phyloP scores from a whole-genome alignment of 1,140 invertebrate species.

The Zaprionus gabonicus region DNA sequence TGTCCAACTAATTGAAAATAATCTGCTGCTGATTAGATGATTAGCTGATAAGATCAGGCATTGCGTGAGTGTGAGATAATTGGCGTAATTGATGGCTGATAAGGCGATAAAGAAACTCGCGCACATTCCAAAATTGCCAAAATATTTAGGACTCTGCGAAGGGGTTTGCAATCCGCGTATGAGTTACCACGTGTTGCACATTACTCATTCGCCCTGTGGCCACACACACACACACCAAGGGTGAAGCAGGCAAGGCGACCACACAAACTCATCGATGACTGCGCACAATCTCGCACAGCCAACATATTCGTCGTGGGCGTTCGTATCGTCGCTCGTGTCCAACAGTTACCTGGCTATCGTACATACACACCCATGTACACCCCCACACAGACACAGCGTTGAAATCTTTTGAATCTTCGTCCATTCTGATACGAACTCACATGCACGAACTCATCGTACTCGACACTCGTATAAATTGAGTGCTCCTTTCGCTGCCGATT shows the following conservation, averaged over 20 bases:
- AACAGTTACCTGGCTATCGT: constrained; percentile 6
- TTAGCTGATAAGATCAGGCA: constrained; percentile 61
- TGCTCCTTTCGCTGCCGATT: constrained; percentile 64
- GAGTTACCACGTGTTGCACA: constrained; percentile 70
- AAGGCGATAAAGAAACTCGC: constrained; percentile 31
- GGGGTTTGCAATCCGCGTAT: not conserved
- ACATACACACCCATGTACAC: not conserved
- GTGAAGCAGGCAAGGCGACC: constrained; percentile 30
- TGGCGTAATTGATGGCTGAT: constrained; percentile 74
- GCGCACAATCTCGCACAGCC: constrained; percentile 63
- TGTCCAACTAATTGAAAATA: constrained; percentile 73
- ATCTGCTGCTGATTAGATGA: constrained; percentile 68
- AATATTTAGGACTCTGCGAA: not conserved
- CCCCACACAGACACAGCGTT: constrained; percentile 32
- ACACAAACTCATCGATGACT: constrained; percentile 63
- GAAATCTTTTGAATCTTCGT: constrained; percentile 79
- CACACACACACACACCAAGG: not conserved
- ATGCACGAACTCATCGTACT: constrained; percentile 29
- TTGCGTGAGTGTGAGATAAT: constrained; percentile 48
- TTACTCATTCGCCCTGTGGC: constrained; percentile 53
- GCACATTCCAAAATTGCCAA: constrained; percentile 18
- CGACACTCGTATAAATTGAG: constrained; percentile 67
- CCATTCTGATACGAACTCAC: constrained; percentile 38
- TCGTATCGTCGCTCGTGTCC: constrained; percentile 12
- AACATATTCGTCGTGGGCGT: constrained; percentile 56